Percentiles rank a stretch among this genome's conserved stretches.
phyloP scores from a whole-genome alignment of 2,797 vertebrate species.

The Pseudochirops corinnae region DNA sequence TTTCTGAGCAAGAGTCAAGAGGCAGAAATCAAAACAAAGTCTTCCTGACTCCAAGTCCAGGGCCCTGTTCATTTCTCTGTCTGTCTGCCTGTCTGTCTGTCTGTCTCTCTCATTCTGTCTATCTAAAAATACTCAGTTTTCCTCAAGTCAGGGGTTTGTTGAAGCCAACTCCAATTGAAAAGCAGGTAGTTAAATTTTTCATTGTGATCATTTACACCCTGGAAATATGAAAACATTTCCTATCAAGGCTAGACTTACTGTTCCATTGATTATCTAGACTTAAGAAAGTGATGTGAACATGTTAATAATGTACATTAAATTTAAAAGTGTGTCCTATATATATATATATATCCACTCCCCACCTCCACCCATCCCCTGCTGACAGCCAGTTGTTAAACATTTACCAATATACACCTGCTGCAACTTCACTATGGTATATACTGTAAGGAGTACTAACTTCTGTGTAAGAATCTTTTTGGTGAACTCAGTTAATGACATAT shows the following conservation, averaged over 20 bases:
- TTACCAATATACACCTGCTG: background rate
- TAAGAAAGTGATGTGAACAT: background rate
- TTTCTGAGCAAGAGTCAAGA: background rate
- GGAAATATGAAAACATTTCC: background rate
- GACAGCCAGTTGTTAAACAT: background rate
- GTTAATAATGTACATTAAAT: background rate
- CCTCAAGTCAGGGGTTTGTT: background rate
- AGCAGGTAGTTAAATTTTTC: background rate
- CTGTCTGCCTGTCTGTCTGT: background rate
- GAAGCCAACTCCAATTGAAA: background rate
- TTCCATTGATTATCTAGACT: background rate
- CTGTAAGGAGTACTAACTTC: background rate
- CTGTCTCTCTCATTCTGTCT: background rate
- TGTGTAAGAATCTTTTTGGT: background rate
- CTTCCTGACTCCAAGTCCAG: background rate
- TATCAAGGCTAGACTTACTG: background rate
- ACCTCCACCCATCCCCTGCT: background rate
- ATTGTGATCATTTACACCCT: background rate
- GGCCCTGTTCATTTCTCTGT: no score
- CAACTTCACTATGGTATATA: background rate
- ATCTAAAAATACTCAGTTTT: background rate
- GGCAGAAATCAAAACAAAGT: background rate
- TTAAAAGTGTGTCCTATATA: background rate
- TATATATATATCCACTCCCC: background rate
- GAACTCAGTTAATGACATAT: background rate